Evolutionary conservation across 2,113 vertebrate species (phyloP).

Genomic region (Hemiprocne comata): DNA sequence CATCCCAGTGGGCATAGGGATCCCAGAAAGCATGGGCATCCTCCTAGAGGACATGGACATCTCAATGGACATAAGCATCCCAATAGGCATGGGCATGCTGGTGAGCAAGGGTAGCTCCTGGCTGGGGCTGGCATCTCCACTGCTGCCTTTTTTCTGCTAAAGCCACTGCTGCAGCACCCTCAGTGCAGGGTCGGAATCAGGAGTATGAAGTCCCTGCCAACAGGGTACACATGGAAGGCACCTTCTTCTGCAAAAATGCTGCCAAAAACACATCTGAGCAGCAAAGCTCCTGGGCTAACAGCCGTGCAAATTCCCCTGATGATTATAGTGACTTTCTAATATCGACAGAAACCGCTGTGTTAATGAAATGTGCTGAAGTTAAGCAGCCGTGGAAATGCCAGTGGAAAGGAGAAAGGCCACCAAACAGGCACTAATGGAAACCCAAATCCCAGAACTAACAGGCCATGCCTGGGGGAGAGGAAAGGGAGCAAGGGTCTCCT

Average conservation of each 20-base stretch:
- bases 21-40: background rate
- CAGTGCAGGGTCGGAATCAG: background rate
- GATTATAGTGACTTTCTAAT: constrained; percentile 61
- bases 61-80: no score
- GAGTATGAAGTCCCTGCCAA: background rate
- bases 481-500: background rate
- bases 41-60: background rate
- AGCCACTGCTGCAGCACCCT: background rate
- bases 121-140: background rate
- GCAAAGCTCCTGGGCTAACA: constrained; percentile 9
- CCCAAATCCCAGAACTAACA: constrained; percentile 67
- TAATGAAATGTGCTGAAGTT: constrained; percentile 60
- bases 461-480: background rate
- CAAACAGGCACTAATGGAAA: constrained; percentile 65
- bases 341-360: constrained; percentile 52
- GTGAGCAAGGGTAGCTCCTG: background rate
- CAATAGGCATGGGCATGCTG: background rate
- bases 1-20: background rate
- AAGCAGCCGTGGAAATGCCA: constrained; percentile 69
- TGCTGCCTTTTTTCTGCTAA: background rate
- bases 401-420: constrained; percentile 61
- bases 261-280: background rate
- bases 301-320: constrained; percentile 48
- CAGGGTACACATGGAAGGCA: background rate
- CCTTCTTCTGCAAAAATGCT: background rate